A percentile compares a stretch with the other conserved stretches of the same genome.
Conservation (phyloP, 2,797 vertebrate species). For the Neoniphon sammara region DNA sequence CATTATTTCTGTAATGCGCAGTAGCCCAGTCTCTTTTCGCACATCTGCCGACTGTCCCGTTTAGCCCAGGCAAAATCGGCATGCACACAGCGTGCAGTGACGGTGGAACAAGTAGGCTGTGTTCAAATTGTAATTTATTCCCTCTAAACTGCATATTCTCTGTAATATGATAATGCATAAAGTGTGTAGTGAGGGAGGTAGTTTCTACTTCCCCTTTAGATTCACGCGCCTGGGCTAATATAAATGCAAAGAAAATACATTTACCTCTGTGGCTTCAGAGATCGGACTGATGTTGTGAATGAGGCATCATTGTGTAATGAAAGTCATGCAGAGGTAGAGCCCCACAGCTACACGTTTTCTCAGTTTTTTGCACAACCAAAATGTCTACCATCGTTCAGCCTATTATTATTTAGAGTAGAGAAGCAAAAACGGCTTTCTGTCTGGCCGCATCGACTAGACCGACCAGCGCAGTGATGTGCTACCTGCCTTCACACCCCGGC, state of each 20-base stretch:
- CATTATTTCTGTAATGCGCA: conserved; percentile 49
- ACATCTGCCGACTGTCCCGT: conserved; percentile 60
- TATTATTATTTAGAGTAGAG: conserved; percentile 14
- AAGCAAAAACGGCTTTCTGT: conserved; percentile 27
- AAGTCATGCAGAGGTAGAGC: conserved; percentile 67
- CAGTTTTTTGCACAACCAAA: background rate
- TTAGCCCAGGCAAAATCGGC: conserved; percentile 20
- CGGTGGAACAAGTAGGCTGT: conserved; percentile 3
- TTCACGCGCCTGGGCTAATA: conserved; percentile 4
- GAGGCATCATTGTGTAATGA: conserved; percentile 74
- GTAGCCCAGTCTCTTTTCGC: conserved; percentile 22
- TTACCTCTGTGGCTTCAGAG: conserved; percentile 33
- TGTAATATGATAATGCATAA: background rate
- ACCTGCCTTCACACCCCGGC: conserved; percentile 27
- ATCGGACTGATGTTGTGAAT: conserved; percentile 61
- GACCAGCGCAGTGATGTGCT: conserved; percentile 15
- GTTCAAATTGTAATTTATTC: background rate
- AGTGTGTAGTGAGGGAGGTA: background rate
- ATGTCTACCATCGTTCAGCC: too few relatives aligned
- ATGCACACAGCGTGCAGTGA: conserved; percentile 12
- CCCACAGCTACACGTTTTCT: background rate
- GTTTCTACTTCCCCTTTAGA: background rate
- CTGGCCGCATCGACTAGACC: conserved; percentile 50
- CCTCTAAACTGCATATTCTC: background rate
- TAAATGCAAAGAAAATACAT: background rate